Evolutionary conservation across 2,113 vertebrate genomes (phyloP), one percentile per base, ranked within the genome.

Genomic region (Silurus glanis): DNA sequence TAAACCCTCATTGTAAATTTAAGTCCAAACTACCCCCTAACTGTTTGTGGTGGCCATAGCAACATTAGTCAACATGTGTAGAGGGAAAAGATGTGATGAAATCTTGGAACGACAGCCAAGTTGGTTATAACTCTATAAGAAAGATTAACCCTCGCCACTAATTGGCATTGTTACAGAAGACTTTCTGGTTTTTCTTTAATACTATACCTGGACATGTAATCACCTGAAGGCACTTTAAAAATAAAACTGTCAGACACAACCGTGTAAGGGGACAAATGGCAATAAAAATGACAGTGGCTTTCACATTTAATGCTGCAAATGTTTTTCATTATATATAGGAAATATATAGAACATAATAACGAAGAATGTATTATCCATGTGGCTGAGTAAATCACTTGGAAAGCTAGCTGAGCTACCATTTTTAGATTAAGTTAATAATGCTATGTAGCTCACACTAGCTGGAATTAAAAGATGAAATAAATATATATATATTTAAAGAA

Each of bases 1-100:
- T 81, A 88, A 88, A 87, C 53, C 23, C 55, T 84, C 55, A 62
- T 62, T 84, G 75, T 25, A 37, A 82, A 83, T 53, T 84, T 72
- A 87, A 80, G 75, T 76, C 49, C 71, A 74, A 80, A 85, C 51
- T 80, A 28, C 67, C 72, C 86, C n/a, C 81, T 56, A 58, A 69
- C 82, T 69, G 82, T 69, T 72, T 84, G 80, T 6, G n/a, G 67
- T 78, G 19, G 23, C 82, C 37, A 64, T 80, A 66, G 75, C 75
- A 80, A 79, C 84, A 67, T 45, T 85, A 67, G 74, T 80, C 82
- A 71, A 82, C 80, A 16, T 78, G 75, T 69, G 64, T 23, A 37
- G n/a, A 28, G 62, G 37, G 51, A 80, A 87, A 84, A 64, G 56
- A 49, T 16, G 28, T 62, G 75, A 76, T 83, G 82, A 83, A 69